Base-by-base conservation (phyloP, 2,797 vertebrate species). In the Gobio occitaniae region DNA sequence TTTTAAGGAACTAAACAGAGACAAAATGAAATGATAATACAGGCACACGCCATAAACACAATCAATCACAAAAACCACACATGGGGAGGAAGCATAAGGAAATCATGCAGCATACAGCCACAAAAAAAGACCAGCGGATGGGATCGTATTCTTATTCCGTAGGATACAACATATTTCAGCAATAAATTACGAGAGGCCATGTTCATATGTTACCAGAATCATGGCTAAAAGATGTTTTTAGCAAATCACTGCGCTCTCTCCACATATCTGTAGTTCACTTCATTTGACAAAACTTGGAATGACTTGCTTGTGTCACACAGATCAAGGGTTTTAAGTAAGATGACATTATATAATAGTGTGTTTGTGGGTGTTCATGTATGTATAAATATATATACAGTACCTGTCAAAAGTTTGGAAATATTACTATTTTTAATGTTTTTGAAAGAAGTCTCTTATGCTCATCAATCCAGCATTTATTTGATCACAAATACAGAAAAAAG, bases 51-150 rank as follows among this genome's bases (percentile, higher is more conserved):
- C 92, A 95, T 93, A 91, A 87, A 90, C 87, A 88, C 76, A 82
- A 81, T 86, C 89, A 91, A 93, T 92, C 91, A 95, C 93, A 93
- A 91, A 86, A 86, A 86, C 78, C 86, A 86, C 71, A 68, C 83
- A 92, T 91, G 91, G 92, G 90, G 89, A 93, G 90, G 89, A 93
- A 89, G 92, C 92, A 93, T 93, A 92, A 89, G 92, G 87, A 87
- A 90, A 56, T 91, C 95, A 95, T 96, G 95, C 95, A 93, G 86
- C 90, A 80, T 86, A 92, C 86, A 87, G 92, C 89, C 88, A 94
- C 87, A 88, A 90, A 94, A 32, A 93, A 94, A 92, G 91, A 92
- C 92, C 90, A 92, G 81, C 91, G 93, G 93, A 94, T 93, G 86
- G 91, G 90, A 91, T 90, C 90, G 89, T 93, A 91, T 87, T 85